phyloP scores from a whole-genome alignment of 1,140 invertebrate genomes.

The Drosophila erecta region DNA sequence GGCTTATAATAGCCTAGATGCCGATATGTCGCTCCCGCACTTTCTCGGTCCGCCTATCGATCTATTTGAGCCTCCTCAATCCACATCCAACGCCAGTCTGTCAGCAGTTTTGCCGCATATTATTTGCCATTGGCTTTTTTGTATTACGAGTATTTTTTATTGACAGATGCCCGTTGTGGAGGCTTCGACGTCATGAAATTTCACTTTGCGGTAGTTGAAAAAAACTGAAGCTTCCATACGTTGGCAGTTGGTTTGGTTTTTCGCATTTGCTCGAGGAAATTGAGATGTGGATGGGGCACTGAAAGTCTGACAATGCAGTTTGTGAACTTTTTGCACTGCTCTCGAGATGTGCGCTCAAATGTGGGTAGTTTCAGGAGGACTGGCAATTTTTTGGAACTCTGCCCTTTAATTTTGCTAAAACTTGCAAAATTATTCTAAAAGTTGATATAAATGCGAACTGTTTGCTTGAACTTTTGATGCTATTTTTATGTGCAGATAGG shows the following conservation, averaged over 20 bases:
- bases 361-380: conserved; percentile 2
- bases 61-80: conserved; percentile 7
- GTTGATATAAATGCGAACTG: background rate
- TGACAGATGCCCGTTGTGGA: conserved; percentile 59
- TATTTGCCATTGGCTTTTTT: conserved; percentile 65
- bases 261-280: conserved; percentile 28
- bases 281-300: conserved; percentile 6
- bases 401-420: conserved; percentile 25
- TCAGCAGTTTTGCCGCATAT: conserved; percentile 64
- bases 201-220: conserved; percentile 67
- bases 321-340: conserved; percentile 35
- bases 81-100: conserved; percentile 15
- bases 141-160: conserved; percentile 58
- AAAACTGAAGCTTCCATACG: conserved; percentile 38
- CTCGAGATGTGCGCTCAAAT: conserved; percentile 16
- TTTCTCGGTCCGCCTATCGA: conserved; percentile 19
- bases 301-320: conserved; percentile 44
- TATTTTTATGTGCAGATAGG: too few species aligned
- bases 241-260: conserved; percentile 36
- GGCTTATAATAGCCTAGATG: conserved; percentile 65
- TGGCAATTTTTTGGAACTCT: background rate
- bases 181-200: conserved; percentile 60
- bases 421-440: conserved; percentile 7
- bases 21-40: conserved; percentile 41
- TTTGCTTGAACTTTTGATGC: background rate